A percentile compares a stretch with the other conserved stretches of the same genome.
phyloP scores from a whole-genome alignment of 1,140 invertebrate species.

The Pollicipes pollicipes region DNA sequence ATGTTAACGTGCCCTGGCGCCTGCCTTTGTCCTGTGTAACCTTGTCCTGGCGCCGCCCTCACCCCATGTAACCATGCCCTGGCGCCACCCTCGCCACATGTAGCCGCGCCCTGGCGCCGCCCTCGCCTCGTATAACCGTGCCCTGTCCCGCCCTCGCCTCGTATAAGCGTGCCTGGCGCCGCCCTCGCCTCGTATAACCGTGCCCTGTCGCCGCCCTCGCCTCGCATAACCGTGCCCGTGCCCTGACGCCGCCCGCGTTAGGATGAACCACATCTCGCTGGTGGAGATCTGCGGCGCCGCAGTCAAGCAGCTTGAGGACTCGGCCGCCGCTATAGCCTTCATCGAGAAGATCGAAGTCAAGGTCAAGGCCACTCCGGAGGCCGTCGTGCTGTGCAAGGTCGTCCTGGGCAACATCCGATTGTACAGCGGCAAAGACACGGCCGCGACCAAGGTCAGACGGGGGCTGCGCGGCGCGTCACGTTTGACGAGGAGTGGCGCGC shows the following conservation, averaged over 20 bases:
- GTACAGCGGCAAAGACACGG: slow-evolving; percentile 59
- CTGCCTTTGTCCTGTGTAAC: no score
- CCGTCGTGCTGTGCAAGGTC: slow-evolving; percentile 62
- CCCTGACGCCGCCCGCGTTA: slow-evolving; percentile 28
- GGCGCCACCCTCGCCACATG: neutral
- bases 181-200: slow-evolving; percentile 9
- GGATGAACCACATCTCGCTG: slow-evolving; percentile 80
- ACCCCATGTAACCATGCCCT: no score
- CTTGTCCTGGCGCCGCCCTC: no score
- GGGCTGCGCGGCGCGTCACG: neutral
- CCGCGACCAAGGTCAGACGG: slow-evolving; percentile 44
- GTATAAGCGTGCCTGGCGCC: neutral
- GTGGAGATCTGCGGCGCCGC: slow-evolving; percentile 70
- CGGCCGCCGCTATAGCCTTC: slow-evolving; percentile 64
- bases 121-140: no score
- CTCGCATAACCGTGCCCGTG: slow-evolving; percentile 17
- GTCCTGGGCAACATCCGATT: slow-evolving; percentile 69
- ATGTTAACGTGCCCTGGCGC: no score
- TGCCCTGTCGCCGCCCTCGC: neutral
- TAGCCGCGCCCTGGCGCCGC: neutral
- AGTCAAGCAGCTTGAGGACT: slow-evolving; percentile 57
- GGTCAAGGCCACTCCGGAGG: slow-evolving; percentile 72
- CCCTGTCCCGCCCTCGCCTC: slow-evolving; percentile 4
- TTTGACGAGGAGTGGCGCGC: neutral
- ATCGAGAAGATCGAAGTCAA: slow-evolving; percentile 69